Conservation (phyloP, 2,888 invertebrate genomes). For the Perizoma flavofasciatum region DNA sequence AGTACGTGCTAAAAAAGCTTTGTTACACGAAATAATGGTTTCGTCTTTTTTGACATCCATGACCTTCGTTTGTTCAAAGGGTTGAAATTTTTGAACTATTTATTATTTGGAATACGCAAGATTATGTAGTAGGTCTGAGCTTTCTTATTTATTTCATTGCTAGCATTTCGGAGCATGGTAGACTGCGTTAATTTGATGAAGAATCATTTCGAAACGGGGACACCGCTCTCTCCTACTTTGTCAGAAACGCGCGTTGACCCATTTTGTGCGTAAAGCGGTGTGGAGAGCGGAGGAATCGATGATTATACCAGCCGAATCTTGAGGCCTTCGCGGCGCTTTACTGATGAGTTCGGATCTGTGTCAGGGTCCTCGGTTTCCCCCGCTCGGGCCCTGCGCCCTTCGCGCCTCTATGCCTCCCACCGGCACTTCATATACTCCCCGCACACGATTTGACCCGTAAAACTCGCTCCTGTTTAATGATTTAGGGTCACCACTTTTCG, state of each 20-base stretch:
- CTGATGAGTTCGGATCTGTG: constrained; percentile 80
- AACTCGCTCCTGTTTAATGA: constrained; percentile 67
- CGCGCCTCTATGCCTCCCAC: constrained; percentile 59
- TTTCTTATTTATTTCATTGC: too few relatives aligned
- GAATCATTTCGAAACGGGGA: constrained; percentile 75
- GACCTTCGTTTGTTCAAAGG: too few relatives aligned
- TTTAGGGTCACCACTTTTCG: constrained; percentile 55
- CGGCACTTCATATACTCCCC: constrained; percentile 43
- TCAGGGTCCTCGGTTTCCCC: constrained; percentile 77
- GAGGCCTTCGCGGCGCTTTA: constrained; percentile 71
- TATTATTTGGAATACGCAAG: too few relatives aligned
- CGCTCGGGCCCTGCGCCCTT: constrained; percentile 67
- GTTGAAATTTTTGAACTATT: too few relatives aligned
- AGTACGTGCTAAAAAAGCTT: too few relatives aligned
- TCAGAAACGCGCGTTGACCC: constrained; percentile 71
- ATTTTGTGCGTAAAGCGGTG: constrained; percentile 73
- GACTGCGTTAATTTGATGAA: constrained; percentile 71
- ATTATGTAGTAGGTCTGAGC: too few relatives aligned
- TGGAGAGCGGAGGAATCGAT: constrained; percentile 76
- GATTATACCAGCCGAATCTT: constrained; percentile 76
- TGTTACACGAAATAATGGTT: too few relatives aligned
- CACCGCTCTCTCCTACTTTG: constrained; percentile 65
- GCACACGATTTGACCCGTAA: constrained; percentile 73
- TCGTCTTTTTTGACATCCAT: too few relatives aligned
- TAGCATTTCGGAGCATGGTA: constrained; percentile 49